Evolutionary conservation across 2,113 vertebrate species (phyloP).

Genomic region (Ovis aries): ARS-UI_Ramb_v3.0 NC_056071.1:1443001-1443500

Average conservation of each 20-base stretch:
- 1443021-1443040: background rate
- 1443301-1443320: background rate
- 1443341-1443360: background rate
- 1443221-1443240: background rate
- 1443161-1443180: background rate
- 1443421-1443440: background rate
- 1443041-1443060: background rate
- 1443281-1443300: background rate
- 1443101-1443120: background rate
- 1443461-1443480: background rate
- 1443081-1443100: background rate
- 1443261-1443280: background rate
- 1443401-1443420: background rate
- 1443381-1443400: background rate
- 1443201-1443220: background rate
- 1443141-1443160: background rate
- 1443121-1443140: background rate
- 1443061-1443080: background rate
- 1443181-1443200: background rate
- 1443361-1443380: background rate
- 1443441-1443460: background rate
- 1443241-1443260: background rate
- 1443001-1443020: background rate
- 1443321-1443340: background rate
- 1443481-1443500: background rate